Percentiles rank a stretch among this genome's conserved stretches.
phyloP scores from a whole-genome alignment of 1,140 invertebrate genomes.

The Hypothenemus hampei region DNA sequence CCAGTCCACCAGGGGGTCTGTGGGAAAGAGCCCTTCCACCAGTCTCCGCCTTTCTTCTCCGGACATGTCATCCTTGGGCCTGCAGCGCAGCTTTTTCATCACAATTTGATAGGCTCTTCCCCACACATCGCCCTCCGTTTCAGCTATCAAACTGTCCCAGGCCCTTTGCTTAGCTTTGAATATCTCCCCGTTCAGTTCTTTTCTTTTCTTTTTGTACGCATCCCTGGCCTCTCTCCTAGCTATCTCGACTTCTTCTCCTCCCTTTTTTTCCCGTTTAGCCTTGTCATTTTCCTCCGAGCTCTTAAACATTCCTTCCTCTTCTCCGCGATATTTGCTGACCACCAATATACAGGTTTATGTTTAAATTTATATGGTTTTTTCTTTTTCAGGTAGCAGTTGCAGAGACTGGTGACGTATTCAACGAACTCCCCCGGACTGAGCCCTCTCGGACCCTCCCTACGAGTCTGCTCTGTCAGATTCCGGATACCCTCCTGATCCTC shows the following conservation, averaged over 20 bases:
- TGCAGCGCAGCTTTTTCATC: too few species aligned
- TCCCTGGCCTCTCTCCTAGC: too few species aligned
- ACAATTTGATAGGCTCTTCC: background rate
- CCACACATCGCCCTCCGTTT: background rate
- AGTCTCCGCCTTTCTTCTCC: too few species aligned
- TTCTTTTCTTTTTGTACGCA: background rate
- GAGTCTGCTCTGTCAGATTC: too few species aligned
- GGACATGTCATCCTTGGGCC: too few species aligned
- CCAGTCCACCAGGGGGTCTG: too few species aligned
- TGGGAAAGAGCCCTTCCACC: too few species aligned
- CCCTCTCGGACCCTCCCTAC: too few species aligned
- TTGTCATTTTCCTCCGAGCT: background rate
- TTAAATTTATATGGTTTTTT: background rate
- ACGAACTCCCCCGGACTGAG: too few species aligned
- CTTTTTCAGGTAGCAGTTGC: background rate
- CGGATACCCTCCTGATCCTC: too few species aligned
- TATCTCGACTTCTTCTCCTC: too few species aligned
- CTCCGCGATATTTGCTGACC: background rate
- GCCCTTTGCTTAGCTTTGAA: background rate
- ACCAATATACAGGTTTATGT: background rate
- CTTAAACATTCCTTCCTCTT: background rate
- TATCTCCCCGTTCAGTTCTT: background rate
- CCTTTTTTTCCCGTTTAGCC: background rate
- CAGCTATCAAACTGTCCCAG: background rate
- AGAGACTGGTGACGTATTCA: too few species aligned